phyloP scores from a whole-genome alignment of 2,888 invertebrate species.

The Tetropium fuscum region DNA sequence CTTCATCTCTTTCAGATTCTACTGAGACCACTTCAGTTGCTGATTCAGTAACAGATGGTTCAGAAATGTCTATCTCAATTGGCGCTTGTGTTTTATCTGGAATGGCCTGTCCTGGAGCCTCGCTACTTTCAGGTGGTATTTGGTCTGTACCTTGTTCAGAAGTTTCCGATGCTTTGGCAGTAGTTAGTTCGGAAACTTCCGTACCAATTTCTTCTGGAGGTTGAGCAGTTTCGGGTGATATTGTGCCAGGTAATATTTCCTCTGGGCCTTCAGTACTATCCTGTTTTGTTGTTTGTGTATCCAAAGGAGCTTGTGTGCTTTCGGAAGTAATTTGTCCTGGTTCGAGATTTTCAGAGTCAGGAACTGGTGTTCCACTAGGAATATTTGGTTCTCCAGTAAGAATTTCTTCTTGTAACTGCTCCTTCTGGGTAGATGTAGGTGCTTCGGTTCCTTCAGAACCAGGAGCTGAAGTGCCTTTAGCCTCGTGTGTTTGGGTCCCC shows the following conservation, averaged over 20 bases:
- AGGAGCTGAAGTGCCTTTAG: no score
- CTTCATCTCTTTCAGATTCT: conserved; percentile 35
- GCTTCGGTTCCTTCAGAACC: neutral
- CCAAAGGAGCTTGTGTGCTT: neutral
- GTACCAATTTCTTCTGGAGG: neutral
- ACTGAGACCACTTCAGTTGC: neutral
- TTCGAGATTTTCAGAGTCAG: neutral
- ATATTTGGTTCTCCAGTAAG: neutral
- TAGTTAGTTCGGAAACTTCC: neutral
- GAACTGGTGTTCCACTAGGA: neutral
- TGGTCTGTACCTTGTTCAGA: neutral
- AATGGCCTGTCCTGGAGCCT: neutral
- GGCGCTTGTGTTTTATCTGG: conserved; percentile 30
- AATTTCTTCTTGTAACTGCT: neutral
- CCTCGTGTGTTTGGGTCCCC: neutral
- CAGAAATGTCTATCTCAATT: conserved; percentile 17
- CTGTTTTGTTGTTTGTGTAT: no score
- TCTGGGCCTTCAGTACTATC: neutral
- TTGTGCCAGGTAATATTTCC: neutral
- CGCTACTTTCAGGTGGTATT: neutral
- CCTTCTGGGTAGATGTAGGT: neutral
- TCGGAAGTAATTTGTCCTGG: conserved; percentile 1
- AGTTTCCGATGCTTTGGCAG: neutral
- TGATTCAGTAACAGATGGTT: conserved; percentile 6
- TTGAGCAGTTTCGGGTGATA: neutral